Conservation (phyloP, 2,113 vertebrate species). For the Platichthys flesus region DNA sequence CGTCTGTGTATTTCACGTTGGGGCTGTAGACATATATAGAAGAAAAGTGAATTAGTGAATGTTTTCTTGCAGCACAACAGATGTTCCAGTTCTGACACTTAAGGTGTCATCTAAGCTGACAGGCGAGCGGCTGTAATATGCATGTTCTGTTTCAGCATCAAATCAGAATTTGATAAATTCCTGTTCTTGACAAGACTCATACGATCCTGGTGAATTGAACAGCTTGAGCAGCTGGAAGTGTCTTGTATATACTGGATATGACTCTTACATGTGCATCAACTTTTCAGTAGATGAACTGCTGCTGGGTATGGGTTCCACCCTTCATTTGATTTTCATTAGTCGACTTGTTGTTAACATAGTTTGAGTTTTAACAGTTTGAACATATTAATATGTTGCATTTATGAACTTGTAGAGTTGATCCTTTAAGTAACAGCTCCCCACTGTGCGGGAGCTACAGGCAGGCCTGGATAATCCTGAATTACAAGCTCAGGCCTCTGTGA, state of each 20-base stretch:
- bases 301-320: not conserved
- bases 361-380: not conserved
- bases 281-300: no score
- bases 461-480: no score
- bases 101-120: not conserved
- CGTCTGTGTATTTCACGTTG: not conserved
- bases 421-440: not conserved
- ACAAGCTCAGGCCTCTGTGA: conserved; percentile 29
- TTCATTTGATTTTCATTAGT: not conserved
- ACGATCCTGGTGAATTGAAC: not conserved
- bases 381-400: not conserved
- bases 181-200: not conserved
- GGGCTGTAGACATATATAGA: not conserved
- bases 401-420: not conserved
- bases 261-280: not conserved
- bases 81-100: not conserved
- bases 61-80: not conserved
- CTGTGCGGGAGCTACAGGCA: conserved; percentile 8
- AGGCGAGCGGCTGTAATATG: not conserved
- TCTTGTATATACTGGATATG: not conserved
- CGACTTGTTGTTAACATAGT: not conserved
- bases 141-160: not conserved
- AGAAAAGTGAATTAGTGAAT: not conserved
- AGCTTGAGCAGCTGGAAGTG: not conserved
- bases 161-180: not conserved